phyloP scores from a whole-genome alignment of 1,140 invertebrate species.

The Zaprionus davidi region DNA sequence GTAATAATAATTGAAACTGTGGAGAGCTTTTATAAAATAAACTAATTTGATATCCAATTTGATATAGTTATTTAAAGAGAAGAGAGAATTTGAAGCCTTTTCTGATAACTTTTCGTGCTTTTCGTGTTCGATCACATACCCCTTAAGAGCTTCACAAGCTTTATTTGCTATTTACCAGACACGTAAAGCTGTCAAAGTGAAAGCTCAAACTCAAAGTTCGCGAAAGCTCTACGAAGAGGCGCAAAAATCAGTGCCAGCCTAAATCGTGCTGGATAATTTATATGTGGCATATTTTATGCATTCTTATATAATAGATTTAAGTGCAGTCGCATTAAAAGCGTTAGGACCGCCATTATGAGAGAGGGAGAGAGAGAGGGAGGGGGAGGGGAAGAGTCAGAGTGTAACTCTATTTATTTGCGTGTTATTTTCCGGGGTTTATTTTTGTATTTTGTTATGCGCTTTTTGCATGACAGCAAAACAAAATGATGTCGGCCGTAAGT shows the following conservation, averaged over 20 bases:
- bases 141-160: neutral
- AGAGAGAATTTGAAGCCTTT: too few species aligned
- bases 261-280: constrained; percentile 56
- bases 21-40: too few species aligned
- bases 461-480: constrained; percentile 55
- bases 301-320: constrained; percentile 77
- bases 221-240: neutral
- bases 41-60: too few species aligned
- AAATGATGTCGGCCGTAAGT: constrained; percentile 62
- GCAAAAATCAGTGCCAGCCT: constrained; percentile 47
- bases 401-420: constrained; percentile 56
- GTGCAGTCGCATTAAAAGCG: constrained; percentile 66
- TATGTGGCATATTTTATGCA: constrained; percentile 62
- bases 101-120: too few species aligned
- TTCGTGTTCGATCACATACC: too few species aligned
- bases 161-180: neutral
- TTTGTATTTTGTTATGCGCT: constrained; percentile 57
- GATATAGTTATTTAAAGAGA: too few species aligned
- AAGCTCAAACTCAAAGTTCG: neutral
- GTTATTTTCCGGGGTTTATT: constrained; percentile 2
- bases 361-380: neutral
- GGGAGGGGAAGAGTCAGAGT: neutral
- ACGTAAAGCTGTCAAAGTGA: neutral
- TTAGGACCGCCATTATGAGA: constrained; percentile 60
- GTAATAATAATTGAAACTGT: too few species aligned